phyloP scores from a whole-genome alignment of 2,888 invertebrate genomes.

The Dicycla oo region DNA sequence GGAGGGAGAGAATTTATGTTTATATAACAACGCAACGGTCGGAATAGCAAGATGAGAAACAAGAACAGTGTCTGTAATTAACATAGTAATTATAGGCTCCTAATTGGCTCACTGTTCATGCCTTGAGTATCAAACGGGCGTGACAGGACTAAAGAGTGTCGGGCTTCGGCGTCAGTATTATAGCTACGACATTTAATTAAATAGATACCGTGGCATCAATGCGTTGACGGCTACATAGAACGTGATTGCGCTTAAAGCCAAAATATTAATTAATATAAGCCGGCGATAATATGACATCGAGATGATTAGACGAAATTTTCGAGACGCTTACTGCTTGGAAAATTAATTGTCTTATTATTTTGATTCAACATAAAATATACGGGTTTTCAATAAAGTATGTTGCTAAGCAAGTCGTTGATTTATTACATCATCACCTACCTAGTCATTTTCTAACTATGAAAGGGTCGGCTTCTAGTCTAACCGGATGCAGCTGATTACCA shows the following conservation, averaged over 20 bases:
- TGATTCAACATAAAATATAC: background rate
- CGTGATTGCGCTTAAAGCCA: constrained; percentile 61
- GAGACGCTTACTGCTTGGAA: constrained; percentile 24
- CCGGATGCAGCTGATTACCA: too few species aligned
- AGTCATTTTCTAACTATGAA: too few species aligned
- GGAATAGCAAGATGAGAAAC: constrained; percentile 85
- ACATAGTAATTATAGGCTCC: constrained; percentile 89
- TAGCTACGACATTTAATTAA: constrained; percentile 83
- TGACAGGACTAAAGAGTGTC: constrained; percentile 78
- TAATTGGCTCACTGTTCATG: constrained; percentile 88
- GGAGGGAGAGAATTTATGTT: constrained; percentile 82
- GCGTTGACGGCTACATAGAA: constrained; percentile 62
- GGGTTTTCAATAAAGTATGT: background rate
- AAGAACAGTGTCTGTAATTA: constrained; percentile 87
- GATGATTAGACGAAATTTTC: constrained; percentile 43
- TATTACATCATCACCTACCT: too few species aligned
- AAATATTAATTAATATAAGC: constrained; percentile 66
- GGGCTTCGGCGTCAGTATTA: constrained; percentile 57
- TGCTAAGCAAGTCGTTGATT: background rate
- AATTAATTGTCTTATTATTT: constrained; percentile 14
- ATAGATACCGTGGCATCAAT: constrained; percentile 74
- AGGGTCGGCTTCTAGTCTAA: too few species aligned
- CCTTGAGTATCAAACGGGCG: constrained; percentile 86
- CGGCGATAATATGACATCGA: constrained; percentile 50
- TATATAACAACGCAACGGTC: constrained; percentile 83